Base-by-base conservation (phyloP, 2,797 vertebrate species). In the Craterocephalus amniculus region DNA sequence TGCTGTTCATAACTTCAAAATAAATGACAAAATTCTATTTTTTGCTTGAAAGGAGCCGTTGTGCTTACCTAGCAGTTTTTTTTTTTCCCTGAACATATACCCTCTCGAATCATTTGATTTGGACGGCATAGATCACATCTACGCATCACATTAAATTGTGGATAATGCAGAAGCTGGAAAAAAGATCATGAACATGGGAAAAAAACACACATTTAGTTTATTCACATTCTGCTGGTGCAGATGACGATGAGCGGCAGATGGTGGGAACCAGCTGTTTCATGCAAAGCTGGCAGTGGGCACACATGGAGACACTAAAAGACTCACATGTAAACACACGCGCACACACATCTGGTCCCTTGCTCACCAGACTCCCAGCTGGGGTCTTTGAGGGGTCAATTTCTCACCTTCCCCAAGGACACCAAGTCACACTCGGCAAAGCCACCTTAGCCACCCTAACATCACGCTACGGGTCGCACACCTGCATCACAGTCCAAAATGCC, bases 231-330 rank as follows among this genome's bases (percentile, higher is more conserved):
- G 63, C 24, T 51, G 69, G 79, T 52, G 81, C 83, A 84, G 85
- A 77, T 78, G 79, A 59, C 72, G 85, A 87, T 74, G 76, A 84
- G 84, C 22, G 91, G 88, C 94, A 95, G 94, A 94, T 95, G 94
- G 94, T 88, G 72, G 54, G 74, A 91, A 81, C 92, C 94, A 95
- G 94, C 92, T 95, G 94, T 95, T 94, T 88, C 48, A 1, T 80
- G 82, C 78, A 78, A 83, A 82, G 81, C 90, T 89, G 89, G 88
- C 89, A 91, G 84, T 89, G 88, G 86, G 87, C 72, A 83, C 84
- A 86, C 88, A 87, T 73, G 72, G 72, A 89, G 76, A 84, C 75
- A 67, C 70, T 78, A 82, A 82, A 83, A 86, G 65, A 84, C 83
- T 58, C 72, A 27, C 34, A 63, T 45, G 31, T 48, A 59, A 57